A percentile compares a stretch with the other conserved stretches of the same genome.
Conservation (phyloP, 2,888 invertebrate genomes). For the Oscheius sp. region DNA sequence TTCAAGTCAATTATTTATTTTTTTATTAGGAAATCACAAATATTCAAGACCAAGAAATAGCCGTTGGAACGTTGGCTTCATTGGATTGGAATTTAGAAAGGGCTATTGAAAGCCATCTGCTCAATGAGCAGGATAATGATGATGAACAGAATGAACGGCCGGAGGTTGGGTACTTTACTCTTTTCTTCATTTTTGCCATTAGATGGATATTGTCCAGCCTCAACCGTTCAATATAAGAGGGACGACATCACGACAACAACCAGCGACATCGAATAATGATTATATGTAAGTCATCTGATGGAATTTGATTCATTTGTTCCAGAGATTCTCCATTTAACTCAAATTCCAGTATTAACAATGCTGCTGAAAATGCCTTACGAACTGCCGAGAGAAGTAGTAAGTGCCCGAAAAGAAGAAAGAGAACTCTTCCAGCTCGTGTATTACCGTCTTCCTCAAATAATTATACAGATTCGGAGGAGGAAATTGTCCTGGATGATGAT, state of each 20-base stretch:
- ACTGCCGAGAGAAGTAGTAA: too few relatives aligned
- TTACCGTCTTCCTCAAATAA: too few relatives aligned
- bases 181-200: neutral
- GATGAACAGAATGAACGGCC: slow-evolving; percentile 12
- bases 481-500: slow-evolving; percentile 11
- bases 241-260: too few relatives aligned
- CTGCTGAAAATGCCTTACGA: too few relatives aligned
- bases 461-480: slow-evolving; percentile 17
- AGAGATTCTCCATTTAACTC: neutral
- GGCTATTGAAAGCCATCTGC: slow-evolving; percentile 29
- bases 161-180: neutral
- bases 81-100: slow-evolving; percentile 54
- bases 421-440: too few relatives aligned
- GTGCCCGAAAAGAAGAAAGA: too few relatives aligned
- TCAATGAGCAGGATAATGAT: slow-evolving; percentile 13
- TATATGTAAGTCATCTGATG: too few relatives aligned
- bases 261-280: too few relatives aligned
- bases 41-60: slow-evolving; percentile 44
- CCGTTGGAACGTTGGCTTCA: slow-evolving; percentile 49
- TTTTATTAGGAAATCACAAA: slow-evolving; percentile 52
- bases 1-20: neutral
- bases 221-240: too few relatives aligned
- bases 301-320: neutral
- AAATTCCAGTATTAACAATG: too few relatives aligned
- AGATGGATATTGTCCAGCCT: neutral